Evolutionary conservation across 2,113 vertebrate genomes (phyloP), one percentile per base, ranked within the genome.

Genomic region (Beaufortia kweichowensis): DNA sequence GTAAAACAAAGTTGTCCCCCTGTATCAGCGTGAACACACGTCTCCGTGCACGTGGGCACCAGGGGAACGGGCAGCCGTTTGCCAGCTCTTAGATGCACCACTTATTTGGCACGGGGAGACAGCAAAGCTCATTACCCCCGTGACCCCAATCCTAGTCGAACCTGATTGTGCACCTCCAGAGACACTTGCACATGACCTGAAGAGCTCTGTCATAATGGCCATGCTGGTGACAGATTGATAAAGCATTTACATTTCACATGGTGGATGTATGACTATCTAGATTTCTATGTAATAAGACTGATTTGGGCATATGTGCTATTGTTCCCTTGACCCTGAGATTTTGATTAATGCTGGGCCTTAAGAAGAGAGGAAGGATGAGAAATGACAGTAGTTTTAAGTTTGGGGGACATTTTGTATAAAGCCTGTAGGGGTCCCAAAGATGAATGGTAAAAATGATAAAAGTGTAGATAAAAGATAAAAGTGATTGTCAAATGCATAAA

Each of bases 1-100:
- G 64, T 68, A 62, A 50, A 55, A 68, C 24, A 50, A 9, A 1
- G 23, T 31, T 72, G 63, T 80, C 64, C 56, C 29, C 46, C 61
- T 24, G 56, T 66, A 41, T 71, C 67, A 63, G 29, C 17, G 41
- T 3, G 41, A 53, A 64, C 59, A 71, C 56, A 55, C 23, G 23
- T 77, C 76, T 50, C 21, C 21, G 21, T 41, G 43, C 10, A 39
- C 33, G 17, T 17, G 21, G 24, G 67, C 19, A 7, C 70, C 70
- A 43, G 62, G 56, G 71, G 14, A 75, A 48, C n/a, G 6, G 5
- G 12, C 7, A n/a, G 24, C 15, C 35, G 56, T 33, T 57, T 68
- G 76, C 26, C 53, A 43, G n/a, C 7, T 31, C 46, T 75, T 14
- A 55, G 46, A 75, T 43, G 59, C 6, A 21, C 53, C 61, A 29